Evolutionary conservation across 1,140 invertebrate genomes (phyloP), one percentile per base, ranked within the genome.

Genomic region (Olivierus martensii): DNA sequence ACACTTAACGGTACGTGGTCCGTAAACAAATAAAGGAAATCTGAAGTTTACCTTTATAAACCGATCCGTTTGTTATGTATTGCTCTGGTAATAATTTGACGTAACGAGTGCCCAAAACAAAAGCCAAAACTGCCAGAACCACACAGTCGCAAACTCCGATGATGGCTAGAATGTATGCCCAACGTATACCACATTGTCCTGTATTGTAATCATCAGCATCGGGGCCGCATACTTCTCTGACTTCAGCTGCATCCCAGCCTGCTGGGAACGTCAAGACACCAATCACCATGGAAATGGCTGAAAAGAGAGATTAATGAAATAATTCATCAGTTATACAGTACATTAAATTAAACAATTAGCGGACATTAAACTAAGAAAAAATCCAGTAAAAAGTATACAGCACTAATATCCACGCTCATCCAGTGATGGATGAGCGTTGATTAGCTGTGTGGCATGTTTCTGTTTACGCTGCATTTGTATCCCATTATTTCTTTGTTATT

Each of bases 131-230:
- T 0, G 91, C 79, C 44, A 98, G 73, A 46, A 93, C 87, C 10
- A 84, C 72, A 22, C 87, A 88, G 69, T 98, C 93, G 56, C 94
- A 72, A 53, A 91, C 85, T 0, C 84, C 84, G 46, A 97, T 92
- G 46, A 90, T 83, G 12, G 90, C 90, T 53, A 98, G 73, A 7
- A 94, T 78, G 71, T 90, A 95, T 1, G 91, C 91, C 94, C 94
- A 98, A 58, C 91, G 78, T 15, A 98, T 78, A 37, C 80, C 81
- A 67, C 94, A 99, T 10, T 82, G 71, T 67, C 83, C 84, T 58
- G 82, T 73, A 62, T 77, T 73, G 66, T 83, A 93, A 35, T 77
- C 77, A 59, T 78, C 79, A 1, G 87, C 81, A 9, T 81, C 74
- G 11, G 79, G 75, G 0, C 90, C 90, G 65, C 94, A 98, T 1